Percentiles rank a stretch among this genome's conserved stretches.
These are phyloP conservation scores for Amiota minor DNA, from an alignment of 2,888 invertebrate genomes.

Conservation along the genomic window DNA sequence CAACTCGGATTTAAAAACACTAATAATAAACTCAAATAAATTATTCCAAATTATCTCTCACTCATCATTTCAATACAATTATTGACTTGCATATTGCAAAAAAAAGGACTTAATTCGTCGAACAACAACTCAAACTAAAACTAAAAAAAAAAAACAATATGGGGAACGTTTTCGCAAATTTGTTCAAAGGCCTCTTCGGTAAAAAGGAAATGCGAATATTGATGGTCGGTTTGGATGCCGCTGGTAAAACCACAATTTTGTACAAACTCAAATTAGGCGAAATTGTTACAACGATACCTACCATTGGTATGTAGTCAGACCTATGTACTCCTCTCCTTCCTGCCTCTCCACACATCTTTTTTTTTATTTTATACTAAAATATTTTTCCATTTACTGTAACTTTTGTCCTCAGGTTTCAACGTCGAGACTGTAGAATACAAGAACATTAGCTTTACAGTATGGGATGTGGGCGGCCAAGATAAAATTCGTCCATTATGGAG, in stretches of 20 bases:
- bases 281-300: conserved; percentile 99
- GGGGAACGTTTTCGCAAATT: conserved; percentile 97
- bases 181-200: conserved; percentile 99
- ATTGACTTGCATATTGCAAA: no score
- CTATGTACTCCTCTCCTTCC: neutral
- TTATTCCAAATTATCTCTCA: no score
- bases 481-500: conserved; percentile 98
- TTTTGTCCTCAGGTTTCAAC: conserved; percentile 85
- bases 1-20: conserved; percentile 60
- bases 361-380: neutral
- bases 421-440: conserved; percentile 99
- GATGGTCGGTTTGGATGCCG: conserved; percentile 99
- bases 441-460: conserved; percentile 98
- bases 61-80: no score
- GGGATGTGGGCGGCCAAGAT: conserved; percentile 98
- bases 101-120: no score
- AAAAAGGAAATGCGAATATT: conserved; percentile 99
- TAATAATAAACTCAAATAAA: no score
- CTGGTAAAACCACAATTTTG: conserved; percentile 99
- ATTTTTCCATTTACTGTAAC: conserved; percentile 52
- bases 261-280: conserved; percentile 99
- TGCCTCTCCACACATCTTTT: neutral
- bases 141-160: conserved; percentile 76
- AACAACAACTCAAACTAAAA: conserved; percentile 30
- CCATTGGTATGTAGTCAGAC: conserved; percentile 83